A percentile compares a stretch with the other conserved stretches of the same genome.
Conservation (phyloP, 2,888 invertebrate species). For the Yponomeuta sedellus region DNA sequence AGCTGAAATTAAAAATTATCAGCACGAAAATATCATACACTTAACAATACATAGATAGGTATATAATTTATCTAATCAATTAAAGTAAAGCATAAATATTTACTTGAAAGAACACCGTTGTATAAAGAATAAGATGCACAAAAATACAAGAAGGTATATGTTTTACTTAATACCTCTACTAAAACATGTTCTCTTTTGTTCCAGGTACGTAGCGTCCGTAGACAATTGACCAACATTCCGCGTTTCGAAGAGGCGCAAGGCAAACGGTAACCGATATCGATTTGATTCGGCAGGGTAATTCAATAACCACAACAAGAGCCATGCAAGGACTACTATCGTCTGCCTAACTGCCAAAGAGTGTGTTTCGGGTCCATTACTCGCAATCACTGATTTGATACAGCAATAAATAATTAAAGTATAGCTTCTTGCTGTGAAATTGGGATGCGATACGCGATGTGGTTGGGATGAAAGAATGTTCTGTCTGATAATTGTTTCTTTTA, state of each 20-base stretch:
- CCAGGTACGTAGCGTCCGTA: background rate
- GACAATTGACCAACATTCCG: background rate
- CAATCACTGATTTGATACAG: conserved; percentile 63
- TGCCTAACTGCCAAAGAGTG: conserved; percentile 47
- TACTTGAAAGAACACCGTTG: too few relatives aligned
- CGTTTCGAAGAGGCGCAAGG: background rate
- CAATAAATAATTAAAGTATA: background rate
- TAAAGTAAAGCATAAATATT: too few relatives aligned
- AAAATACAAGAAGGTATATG: too few relatives aligned
- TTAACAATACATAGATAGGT: too few relatives aligned
- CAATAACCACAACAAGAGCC: conserved; percentile 54
- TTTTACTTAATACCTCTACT: too few relatives aligned
- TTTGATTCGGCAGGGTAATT: conserved; percentile 61
- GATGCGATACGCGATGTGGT: conserved; percentile 1
- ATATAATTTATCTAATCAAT: too few relatives aligned
- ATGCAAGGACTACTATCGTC: conserved; percentile 38
- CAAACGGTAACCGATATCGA: conserved; percentile 39
- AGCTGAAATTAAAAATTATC: too few relatives aligned
- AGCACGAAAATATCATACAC: too few relatives aligned
- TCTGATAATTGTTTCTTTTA: background rate
- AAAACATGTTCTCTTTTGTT: background rate
- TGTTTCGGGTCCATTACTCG: conserved; percentile 48
- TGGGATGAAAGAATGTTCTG: background rate
- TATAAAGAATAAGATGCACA: too few relatives aligned
- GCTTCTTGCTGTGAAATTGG: conserved; percentile 43